Evolutionary conservation across 2,797 vertebrate genomes (phyloP).

Genomic region (Trematomus bernacchii): DNA sequence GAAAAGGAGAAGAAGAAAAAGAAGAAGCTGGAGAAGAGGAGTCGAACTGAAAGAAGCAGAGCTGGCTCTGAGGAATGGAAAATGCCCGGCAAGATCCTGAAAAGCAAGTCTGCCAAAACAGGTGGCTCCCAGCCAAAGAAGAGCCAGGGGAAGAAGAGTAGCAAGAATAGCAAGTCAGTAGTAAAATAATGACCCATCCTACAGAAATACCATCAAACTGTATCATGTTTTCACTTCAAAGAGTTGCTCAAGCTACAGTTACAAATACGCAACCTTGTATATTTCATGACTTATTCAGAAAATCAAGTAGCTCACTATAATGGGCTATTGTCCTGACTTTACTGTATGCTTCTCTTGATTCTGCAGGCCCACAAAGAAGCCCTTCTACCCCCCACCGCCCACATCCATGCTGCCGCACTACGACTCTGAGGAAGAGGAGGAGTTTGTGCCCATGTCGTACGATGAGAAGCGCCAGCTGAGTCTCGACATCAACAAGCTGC

Average conservation of each 20-base stretch:
- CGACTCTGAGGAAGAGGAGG: conserved; percentile 94
- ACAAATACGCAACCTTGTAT: not conserved
- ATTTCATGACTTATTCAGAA: not conserved
- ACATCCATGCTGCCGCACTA: conserved; percentile 80
- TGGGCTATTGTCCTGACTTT: not conserved
- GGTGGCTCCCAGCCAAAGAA: conserved; percentile 77
- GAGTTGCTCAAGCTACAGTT: not conserved
- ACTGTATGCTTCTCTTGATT: not conserved
- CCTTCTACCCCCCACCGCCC: conserved; percentile 57
- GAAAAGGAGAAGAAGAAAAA: conserved; percentile 82
- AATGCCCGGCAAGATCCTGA: conserved; percentile 77
- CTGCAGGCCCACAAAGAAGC: conserved; percentile 87
- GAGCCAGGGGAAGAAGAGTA: conserved; percentile 81
- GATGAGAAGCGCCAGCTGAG: conserved; percentile 95
- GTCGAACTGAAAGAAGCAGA: conserved; percentile 77
- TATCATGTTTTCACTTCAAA: not conserved
- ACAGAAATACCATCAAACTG: not conserved
- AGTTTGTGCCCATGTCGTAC: conserved; percentile 93
- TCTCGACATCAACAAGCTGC: conserved; percentile 95
- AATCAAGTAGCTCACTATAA: not conserved
- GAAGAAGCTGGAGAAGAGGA: conserved; percentile 89
- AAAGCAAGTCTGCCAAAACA: conserved; percentile 83
- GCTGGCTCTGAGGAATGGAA: conserved; percentile 84
- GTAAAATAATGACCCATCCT: not conserved
- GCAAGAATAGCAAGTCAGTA: conserved; percentile 84